phyloP scores from a whole-genome alignment of 2,113 vertebrate species.

The Cepphus grylle region DNA sequence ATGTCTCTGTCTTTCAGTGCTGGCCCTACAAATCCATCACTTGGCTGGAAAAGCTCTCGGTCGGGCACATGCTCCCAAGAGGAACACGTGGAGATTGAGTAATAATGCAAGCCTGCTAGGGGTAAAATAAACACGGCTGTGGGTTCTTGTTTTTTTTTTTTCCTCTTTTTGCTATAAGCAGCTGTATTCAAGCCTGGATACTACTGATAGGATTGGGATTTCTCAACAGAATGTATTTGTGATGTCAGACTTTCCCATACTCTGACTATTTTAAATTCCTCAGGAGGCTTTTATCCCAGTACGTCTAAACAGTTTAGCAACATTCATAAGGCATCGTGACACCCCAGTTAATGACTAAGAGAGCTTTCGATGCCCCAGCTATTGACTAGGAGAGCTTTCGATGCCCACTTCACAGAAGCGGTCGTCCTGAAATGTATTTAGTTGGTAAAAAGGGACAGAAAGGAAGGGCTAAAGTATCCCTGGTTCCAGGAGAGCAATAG shows the following conservation, averaged over 20 bases:
- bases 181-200: background rate
- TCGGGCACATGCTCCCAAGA: background rate
- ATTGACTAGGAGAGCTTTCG: background rate
- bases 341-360: background rate
- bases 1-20: background rate
- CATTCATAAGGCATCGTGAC: background rate
- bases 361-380: too few relatives aligned
- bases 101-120: background rate
- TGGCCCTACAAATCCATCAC: background rate
- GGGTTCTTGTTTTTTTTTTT: too few relatives aligned
- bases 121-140: background rate
- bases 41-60: background rate
- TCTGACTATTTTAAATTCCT: background rate
- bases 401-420: background rate
- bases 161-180: background rate
- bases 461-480: background rate
- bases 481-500: background rate
- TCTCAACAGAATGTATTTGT: background rate
- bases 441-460: background rate
- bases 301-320: background rate
- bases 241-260: background rate
- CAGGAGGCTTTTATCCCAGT: background rate
- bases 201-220: background rate
- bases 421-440: background rate
- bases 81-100: background rate